Conservation (phyloP, 1,140 invertebrate species). For the Proales similis region DNA sequence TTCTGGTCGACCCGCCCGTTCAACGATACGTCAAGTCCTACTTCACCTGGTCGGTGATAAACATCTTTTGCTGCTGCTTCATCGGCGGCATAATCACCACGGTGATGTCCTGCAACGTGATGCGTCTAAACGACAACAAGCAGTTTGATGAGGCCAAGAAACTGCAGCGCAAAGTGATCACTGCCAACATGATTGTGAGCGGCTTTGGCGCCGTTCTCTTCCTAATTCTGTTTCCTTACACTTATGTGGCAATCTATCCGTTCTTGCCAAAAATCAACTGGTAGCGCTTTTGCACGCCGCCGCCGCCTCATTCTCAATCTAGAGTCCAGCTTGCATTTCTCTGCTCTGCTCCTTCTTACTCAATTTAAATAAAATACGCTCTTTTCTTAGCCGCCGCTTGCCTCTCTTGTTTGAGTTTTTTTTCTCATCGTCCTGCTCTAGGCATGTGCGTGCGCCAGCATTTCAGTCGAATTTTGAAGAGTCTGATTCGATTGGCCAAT, state of each 20-base stretch:
- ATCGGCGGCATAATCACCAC: conserved; percentile 22
- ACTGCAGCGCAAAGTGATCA: conserved; percentile 18
- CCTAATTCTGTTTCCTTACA: conserved; percentile 30
- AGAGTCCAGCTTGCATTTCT: no score
- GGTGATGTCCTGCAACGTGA: conserved; percentile 31
- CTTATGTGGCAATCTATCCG: conserved; percentile 33
- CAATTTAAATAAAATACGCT: no score
- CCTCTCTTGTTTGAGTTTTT: no score
- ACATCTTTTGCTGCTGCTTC: conserved; percentile 29
- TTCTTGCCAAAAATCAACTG: conserved; percentile 32
- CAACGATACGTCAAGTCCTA: conserved; percentile 27
- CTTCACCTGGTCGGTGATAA: conserved; percentile 29
- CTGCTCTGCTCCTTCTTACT: no score
- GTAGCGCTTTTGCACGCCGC: no score
- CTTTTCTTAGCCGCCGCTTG: no score
- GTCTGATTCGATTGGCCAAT: no score
- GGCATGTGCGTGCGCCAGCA: no score
- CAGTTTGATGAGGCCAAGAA: conserved; percentile 2
- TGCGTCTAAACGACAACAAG: conserved; percentile 25
- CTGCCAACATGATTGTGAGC: conserved; percentile 35
- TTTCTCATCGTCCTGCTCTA: no score
- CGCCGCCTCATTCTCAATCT: no score
- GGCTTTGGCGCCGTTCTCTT: conserved; percentile 23
- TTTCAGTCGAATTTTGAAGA: no score
- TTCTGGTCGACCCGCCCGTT: conserved; percentile 22